Conservation (phyloP, 2,113 vertebrate species). For the Terrapene triunguis region DNA sequence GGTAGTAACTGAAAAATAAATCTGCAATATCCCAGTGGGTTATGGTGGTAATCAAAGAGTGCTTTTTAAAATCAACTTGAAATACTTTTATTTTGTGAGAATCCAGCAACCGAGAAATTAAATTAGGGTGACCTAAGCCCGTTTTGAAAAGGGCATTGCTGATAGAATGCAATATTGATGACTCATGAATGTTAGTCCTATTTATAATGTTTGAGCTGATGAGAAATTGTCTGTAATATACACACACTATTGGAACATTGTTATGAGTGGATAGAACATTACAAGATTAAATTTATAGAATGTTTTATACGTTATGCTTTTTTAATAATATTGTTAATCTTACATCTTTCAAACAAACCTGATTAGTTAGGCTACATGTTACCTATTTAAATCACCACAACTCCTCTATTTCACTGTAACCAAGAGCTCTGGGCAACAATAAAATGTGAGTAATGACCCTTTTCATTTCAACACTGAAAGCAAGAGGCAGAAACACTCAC, state of each 20-base stretch:
- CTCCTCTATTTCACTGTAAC: constrained; percentile 62
- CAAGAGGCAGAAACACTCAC: constrained; percentile 64
- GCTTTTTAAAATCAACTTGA: not conserved
- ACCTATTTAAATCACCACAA: constrained; percentile 67
- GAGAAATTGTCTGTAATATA: not conserved
- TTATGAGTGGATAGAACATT: constrained; percentile 3
- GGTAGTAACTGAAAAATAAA: constrained; percentile 15
- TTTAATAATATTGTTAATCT: constrained; percentile 61
- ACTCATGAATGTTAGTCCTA: not conserved
- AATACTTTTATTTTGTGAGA: constrained; percentile 22
- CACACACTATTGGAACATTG: not conserved
- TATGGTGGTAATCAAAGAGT: not conserved
- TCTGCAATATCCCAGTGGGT: not conserved
- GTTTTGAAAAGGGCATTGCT: constrained; percentile 37
- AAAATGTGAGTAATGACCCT: constrained; percentile 77
- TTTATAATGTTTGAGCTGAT: constrained; percentile 28
- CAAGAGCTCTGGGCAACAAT: constrained; percentile 75
- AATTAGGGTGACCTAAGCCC: constrained; percentile 42
- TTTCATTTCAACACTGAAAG: constrained; percentile 68
- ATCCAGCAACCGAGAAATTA: constrained; percentile 35
- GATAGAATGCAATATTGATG: not conserved
- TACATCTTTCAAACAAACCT: constrained; percentile 59
- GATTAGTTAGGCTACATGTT: constrained; percentile 65
- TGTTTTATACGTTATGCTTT: constrained; percentile 42
- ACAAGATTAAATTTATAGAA: constrained; percentile 51